Evolutionary conservation across 2,113 vertebrate species (phyloP).

Genomic region (Helogale parvula): DNA sequence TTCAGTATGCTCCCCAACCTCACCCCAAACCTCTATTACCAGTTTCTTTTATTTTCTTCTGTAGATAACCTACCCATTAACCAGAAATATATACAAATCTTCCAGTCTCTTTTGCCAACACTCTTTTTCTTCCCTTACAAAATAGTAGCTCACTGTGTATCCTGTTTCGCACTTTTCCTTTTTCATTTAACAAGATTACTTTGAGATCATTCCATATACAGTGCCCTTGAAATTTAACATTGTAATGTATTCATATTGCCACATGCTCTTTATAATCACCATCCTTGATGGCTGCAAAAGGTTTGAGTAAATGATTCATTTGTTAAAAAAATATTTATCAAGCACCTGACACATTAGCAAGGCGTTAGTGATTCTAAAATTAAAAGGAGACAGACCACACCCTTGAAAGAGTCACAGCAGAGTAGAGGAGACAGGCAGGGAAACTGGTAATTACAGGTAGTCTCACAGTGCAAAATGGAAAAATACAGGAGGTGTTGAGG

Average conservation of each 20-base stretch:
- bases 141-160: not conserved
- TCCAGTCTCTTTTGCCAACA: not conserved
- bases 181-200: constrained; percentile 6
- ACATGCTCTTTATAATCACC: not conserved
- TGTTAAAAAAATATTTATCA: constrained; percentile 53
- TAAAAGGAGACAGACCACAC: constrained; percentile 9
- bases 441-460: constrained; percentile 1
- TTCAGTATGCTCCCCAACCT: not conserved
- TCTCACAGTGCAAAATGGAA: not conserved
- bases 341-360: not conserved
- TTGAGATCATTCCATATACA: not conserved
- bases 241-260: not conserved
- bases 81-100: not conserved
- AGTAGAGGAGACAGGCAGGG: not conserved
- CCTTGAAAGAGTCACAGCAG: not conserved
- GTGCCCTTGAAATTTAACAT: not conserved
- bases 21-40: not conserved
- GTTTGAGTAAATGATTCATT: constrained; percentile 11
- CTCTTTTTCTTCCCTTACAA: not conserved
- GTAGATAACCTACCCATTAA: not conserved
- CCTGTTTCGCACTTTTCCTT: not conserved
- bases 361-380: not conserved
- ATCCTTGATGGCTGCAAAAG: constrained; percentile 2
- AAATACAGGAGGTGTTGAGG: not conserved
- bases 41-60: not conserved